A percentile compares a stretch with the other conserved stretches of the same genome.
phyloP scores from a whole-genome alignment of 1,140 invertebrate species.

The Euura lappo region DNA sequence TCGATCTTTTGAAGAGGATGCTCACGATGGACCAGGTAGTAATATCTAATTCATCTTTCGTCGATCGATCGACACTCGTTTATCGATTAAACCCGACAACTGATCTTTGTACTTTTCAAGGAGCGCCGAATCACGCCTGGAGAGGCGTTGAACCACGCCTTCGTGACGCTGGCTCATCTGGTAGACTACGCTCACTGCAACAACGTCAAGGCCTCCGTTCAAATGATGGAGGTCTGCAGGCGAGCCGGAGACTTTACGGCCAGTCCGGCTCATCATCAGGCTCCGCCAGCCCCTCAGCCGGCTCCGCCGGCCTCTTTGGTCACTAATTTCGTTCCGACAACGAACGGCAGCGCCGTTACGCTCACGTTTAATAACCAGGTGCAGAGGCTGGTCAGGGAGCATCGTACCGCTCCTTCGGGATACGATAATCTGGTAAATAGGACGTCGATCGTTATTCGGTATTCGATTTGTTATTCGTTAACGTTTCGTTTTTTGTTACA shows the following conservation, averaged over 20 bases:
- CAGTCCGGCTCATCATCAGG: conserved; percentile 63
- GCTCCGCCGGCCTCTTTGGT: conserved; percentile 65
- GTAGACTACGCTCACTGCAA: conserved; percentile 97
- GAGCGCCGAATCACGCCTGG: conserved; percentile 93
- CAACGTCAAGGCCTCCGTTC: conserved; percentile 93
- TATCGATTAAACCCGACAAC: conserved; percentile 13
- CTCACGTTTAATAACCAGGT: conserved; percentile 89
- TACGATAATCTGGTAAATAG: conserved; percentile 69
- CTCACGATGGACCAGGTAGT: conserved; percentile 94
- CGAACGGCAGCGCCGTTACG: conserved; percentile 81
- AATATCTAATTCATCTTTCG: conserved; percentile 59
- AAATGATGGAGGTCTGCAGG: conserved; percentile 94
- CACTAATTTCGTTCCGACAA: conserved; percentile 75
- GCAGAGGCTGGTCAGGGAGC: conserved; percentile 69
- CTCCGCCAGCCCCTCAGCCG: conserved; percentile 67
- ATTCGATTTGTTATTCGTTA: background rate
- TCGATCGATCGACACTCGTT: conserved; percentile 8
- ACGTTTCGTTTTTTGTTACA: conserved; percentile 45
- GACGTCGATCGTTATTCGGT: conserved; percentile 1
- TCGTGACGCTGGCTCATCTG: conserved; percentile 91
- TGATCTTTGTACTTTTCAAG: conserved; percentile 50
- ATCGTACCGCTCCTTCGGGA: conserved; percentile 62
- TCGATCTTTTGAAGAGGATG: conserved; percentile 96
- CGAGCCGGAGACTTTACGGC: conserved; percentile 69
- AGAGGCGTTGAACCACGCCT: conserved; percentile 94